Evolutionary conservation across 2,113 vertebrate genomes (phyloP).

Genomic region (Ancistrus triradiatus): DNA sequence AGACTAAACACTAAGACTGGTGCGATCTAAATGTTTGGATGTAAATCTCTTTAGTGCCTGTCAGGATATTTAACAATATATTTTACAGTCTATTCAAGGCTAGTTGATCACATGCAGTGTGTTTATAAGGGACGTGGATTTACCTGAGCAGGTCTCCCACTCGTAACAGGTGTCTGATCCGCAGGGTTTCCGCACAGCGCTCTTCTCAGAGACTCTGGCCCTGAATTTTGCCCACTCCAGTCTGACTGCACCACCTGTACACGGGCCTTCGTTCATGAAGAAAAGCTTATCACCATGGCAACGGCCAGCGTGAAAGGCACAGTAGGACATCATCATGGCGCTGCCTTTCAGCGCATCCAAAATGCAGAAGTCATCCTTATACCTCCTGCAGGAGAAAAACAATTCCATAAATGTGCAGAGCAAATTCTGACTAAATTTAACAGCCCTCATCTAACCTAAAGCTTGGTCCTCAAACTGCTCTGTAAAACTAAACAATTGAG

Average conservation of each 20-base stretch:
- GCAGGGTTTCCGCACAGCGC: slow-evolving; percentile 72
- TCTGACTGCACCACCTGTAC: slow-evolving; percentile 44
- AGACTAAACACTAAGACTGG: too few relatives aligned
- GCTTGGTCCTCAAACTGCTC: too few relatives aligned
- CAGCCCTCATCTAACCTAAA: too few relatives aligned
- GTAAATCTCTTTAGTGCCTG: too few relatives aligned
- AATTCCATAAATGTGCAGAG: too few relatives aligned
- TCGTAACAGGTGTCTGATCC: slow-evolving; percentile 82
- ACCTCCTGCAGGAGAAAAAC: slow-evolving; percentile 57
- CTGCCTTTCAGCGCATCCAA: slow-evolving; percentile 61
- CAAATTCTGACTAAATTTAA: too few relatives aligned
- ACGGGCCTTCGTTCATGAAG: slow-evolving; percentile 71
- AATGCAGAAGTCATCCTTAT: slow-evolving; percentile 72
- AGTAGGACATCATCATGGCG: slow-evolving; percentile 71
- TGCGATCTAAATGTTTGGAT: too few relatives aligned
- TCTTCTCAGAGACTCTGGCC: slow-evolving; percentile 65
- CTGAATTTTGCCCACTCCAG: slow-evolving; percentile 79
- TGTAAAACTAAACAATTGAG: too few relatives aligned
- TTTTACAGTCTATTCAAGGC: too few relatives aligned
- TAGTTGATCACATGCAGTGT: background rate
- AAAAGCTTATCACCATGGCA: slow-evolving; percentile 75
- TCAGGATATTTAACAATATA: too few relatives aligned
- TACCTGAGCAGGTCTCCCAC: slow-evolving; percentile 88
- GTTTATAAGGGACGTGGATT: too few relatives aligned
- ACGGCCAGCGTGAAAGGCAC: slow-evolving; percentile 71